Base-by-base conservation (phyloP, 1,140 invertebrate genomes). In the Calliphora vicina region DNA sequence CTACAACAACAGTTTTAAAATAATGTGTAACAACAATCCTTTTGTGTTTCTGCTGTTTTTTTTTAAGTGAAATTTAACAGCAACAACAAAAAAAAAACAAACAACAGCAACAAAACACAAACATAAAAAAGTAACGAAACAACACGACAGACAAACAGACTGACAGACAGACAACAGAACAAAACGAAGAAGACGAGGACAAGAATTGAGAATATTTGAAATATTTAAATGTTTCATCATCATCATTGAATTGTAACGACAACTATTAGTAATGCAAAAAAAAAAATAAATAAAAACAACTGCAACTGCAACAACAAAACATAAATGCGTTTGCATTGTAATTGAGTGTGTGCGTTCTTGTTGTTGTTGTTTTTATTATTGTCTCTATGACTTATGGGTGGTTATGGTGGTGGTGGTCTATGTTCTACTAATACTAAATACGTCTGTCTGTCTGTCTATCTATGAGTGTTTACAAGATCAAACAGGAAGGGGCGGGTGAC, bases 171-270 rank as follows among this genome's bases (percentile, higher is more conserved):
- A 29, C 35, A 74, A 74, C 20, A 25, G 20, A 72, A 74, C 25
- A 74, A 17, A 29, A 17, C 25, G 15, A 76, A 29, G 29, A 76
- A 35, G 8, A 20, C 45, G 42, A 27, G 0, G n/a, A 35, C 27
- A 35, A 78, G n/a, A 23, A 78, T 43, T 78, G 42, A n/a, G n/a
- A 78, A 78, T 78, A 78, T 78, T 78, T 78, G 20, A 45, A 78
- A 78, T 78, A 78, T 43, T 43, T 78, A 43, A 78, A 78, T 78
- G 74, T 78, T 78, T 78, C 74, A 78, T 78, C 74, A 78, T 78
- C 73, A 78, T 78, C 61, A 57, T 57, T 57, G 61, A 67, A 67
- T 67, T n/a, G 61, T 67, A 67, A 67, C 61, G 61, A 67, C 61
- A 67, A 67, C 61, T 67, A 67, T 67, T 67, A 67, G 61, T 67